Percentiles rank a stretch among this genome's conserved stretches.
phyloP scores from a whole-genome alignment of 2,797 vertebrate species.

The Gambelia wislizenii region DNA sequence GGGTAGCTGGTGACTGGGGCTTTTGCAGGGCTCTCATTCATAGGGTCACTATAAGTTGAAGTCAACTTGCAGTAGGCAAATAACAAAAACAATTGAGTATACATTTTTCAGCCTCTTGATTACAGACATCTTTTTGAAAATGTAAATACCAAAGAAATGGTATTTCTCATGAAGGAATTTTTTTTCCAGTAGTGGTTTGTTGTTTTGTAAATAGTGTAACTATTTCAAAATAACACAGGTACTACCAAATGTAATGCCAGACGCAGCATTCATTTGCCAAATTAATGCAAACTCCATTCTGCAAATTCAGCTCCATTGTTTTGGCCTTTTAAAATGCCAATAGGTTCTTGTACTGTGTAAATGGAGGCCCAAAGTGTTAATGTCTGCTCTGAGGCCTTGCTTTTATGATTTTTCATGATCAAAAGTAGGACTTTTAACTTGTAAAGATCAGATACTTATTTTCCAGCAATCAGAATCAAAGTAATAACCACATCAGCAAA shows the following conservation, averaged over 20 bases:
- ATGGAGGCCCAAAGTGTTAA: not conserved
- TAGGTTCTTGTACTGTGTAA: no score
- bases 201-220: not conserved
- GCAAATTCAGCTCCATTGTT: not conserved
- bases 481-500: constrained; percentile 28
- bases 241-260: no score
- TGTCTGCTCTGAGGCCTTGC: not conserved
- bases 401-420: constrained; percentile 42
- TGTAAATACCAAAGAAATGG: not conserved
- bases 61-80: no score
- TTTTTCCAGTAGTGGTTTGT: not conserved
- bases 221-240: not conserved
- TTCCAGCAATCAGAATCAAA: constrained; percentile 47
- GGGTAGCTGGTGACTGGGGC: no score
- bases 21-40: no score
- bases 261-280: not conserved
- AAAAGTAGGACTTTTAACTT: constrained; percentile 30
- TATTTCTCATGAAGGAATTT: no score
- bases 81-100: not conserved
- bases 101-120: not conserved
- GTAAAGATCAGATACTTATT: constrained; percentile 23
- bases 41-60: no score
- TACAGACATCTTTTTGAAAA: not conserved
- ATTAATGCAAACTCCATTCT: not conserved
- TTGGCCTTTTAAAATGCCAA: not conserved